Evolutionary conservation across 2,888 invertebrate species (phyloP).

Genomic region (Apodemia zela): DNA sequence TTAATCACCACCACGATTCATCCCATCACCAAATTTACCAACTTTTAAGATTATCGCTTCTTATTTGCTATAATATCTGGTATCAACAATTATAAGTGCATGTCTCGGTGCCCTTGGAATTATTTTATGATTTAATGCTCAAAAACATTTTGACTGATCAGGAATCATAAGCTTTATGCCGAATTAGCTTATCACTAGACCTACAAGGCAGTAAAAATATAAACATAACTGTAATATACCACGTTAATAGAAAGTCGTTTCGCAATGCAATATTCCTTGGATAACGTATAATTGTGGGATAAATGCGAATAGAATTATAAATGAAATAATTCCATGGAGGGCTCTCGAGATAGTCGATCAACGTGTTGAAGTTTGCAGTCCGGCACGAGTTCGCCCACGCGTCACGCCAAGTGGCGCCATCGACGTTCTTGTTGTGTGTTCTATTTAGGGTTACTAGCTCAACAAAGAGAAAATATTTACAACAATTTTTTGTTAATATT

Average conservation of each 20-base stretch:
- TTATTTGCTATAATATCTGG: too few relatives aligned
- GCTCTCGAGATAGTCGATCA: constrained; percentile 50
- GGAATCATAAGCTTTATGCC: neutral
- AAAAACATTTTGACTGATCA: neutral
- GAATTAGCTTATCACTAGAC: neutral
- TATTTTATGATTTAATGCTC: too few relatives aligned
- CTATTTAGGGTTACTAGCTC: constrained; percentile 24
- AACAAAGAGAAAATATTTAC: neutral
- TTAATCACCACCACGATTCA: too few relatives aligned
- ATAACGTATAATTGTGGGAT: constrained; percentile 18
- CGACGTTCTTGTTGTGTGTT: constrained; percentile 32
- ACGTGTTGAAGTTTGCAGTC: constrained; percentile 44
- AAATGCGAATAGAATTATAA: constrained; percentile 20
- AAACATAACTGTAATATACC: neutral
- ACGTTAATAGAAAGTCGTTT: neutral
- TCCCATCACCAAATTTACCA: too few relatives aligned
- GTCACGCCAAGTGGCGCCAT: constrained; percentile 36
- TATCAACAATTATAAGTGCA: too few relatives aligned
- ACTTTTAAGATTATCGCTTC: too few relatives aligned
- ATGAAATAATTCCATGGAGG: constrained; percentile 17
- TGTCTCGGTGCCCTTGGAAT: too few relatives aligned
- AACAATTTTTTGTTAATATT: neutral
- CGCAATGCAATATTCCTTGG: constrained; percentile 9
- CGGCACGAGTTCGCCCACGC: constrained; percentile 63
- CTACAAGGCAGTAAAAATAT: neutral